Conservation (phyloP, 2,888 invertebrate species). For the Agrenia bidenticulata region DNA sequence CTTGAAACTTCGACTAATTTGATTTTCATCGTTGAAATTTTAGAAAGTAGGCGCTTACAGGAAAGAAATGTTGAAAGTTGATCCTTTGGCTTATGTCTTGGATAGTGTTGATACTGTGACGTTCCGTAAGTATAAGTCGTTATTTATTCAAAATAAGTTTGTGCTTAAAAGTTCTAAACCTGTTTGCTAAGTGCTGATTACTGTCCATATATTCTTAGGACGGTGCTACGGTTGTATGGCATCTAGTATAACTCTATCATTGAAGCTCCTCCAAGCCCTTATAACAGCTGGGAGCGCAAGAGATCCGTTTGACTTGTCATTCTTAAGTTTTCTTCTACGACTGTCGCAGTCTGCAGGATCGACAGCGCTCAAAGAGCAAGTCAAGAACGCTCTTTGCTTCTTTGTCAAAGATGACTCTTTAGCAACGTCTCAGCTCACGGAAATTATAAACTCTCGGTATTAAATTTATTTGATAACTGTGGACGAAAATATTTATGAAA, state of each 20-base stretch:
- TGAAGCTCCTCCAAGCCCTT: constrained; percentile 51
- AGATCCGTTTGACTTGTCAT: constrained; percentile 50
- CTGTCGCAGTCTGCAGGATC: constrained; percentile 52
- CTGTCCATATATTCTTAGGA: constrained; percentile 55
- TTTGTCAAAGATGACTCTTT: constrained; percentile 51
- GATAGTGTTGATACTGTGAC: constrained; percentile 52
- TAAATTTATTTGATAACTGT: no score
- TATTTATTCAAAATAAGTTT: neutral
- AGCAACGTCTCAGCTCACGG: constrained; percentile 50
- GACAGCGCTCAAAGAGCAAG: constrained; percentile 51
- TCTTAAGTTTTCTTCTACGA: constrained; percentile 51
- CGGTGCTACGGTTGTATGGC: constrained; percentile 78
- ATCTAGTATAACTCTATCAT: constrained; percentile 51
- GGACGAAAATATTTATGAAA: no score
- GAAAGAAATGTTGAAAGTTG: constrained; percentile 50
- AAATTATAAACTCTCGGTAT: constrained; percentile 50
- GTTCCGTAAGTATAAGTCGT: constrained; percentile 43
- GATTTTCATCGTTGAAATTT: neutral
- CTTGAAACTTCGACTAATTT: neutral
- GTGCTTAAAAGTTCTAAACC: no score
- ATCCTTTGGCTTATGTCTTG: constrained; percentile 48
- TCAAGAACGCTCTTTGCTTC: constrained; percentile 52
- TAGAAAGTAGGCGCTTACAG: constrained; percentile 50
- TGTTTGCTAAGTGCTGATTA: neutral
- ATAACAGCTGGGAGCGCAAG: constrained; percentile 52